A percentile compares a stretch with the other conserved stretches of the same genome.
phyloP scores from a whole-genome alignment of 2,888 invertebrate genomes.

The Phoenoteleia sp. region DNA sequence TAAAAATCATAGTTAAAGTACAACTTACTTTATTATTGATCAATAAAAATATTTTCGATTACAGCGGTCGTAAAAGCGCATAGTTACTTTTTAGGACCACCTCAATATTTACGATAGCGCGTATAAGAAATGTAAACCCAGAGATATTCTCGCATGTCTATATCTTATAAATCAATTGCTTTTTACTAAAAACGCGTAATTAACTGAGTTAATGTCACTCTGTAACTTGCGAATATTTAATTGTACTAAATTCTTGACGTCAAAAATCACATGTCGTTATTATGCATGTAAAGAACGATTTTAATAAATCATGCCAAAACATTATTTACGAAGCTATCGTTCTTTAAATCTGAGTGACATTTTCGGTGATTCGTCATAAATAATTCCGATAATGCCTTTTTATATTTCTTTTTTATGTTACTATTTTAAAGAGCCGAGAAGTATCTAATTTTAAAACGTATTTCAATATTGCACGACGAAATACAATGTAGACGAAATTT shows the following conservation, averaged over 20 bases:
- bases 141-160: neutral
- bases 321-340: constrained; percentile 12
- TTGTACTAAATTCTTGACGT: neutral
- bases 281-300: neutral
- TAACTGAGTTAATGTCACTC: neutral
- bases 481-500: constrained; percentile 5
- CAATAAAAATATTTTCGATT: constrained; percentile 17
- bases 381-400: neutral
- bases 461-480: neutral
- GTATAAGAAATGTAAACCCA: neutral
- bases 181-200: constrained; percentile 1
- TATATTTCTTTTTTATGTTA: neutral
- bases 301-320: constrained; percentile 18
- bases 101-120: constrained; percentile 7
- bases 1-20: constrained; percentile 10
- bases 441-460: neutral
- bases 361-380: constrained; percentile 1
- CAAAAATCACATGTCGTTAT: constrained; percentile 11
- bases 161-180: constrained; percentile 12
- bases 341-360: neutral
- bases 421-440: no score
- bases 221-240: neutral
- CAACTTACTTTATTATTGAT: constrained; percentile 3
- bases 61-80: neutral
- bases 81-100: constrained; percentile 3